phyloP scores from a whole-genome alignment of 2,888 invertebrate genomes.

The Leptinotarsa haldemani region DNA sequence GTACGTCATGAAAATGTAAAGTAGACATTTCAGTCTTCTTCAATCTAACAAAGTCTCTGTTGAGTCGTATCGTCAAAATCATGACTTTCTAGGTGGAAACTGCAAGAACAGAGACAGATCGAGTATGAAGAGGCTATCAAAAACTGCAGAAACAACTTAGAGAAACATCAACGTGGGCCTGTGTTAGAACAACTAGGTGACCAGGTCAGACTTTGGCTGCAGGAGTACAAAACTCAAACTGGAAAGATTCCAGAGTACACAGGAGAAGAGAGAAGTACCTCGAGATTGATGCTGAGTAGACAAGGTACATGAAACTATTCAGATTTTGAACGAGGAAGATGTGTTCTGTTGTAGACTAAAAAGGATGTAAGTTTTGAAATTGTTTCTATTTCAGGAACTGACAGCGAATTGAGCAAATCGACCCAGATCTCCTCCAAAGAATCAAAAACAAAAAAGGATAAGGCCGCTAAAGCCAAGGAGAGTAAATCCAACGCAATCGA shows the following conservation, averaged over 20 bases:
- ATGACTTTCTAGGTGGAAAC: constrained; percentile 61
- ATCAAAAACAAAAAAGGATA: constrained; percentile 80
- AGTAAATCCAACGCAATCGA: constrained; percentile 68
- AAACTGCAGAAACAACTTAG: constrained; percentile 73
- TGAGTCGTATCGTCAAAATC: too few relatives aligned
- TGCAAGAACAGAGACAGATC: constrained; percentile 76
- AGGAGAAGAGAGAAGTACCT: constrained; percentile 91
- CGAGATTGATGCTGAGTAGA: constrained; percentile 83
- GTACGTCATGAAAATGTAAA: too few relatives aligned
- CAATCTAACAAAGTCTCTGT: too few relatives aligned
- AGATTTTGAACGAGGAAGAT: too few relatives aligned
- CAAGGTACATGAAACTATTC: constrained; percentile 68
- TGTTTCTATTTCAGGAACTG: constrained; percentile 69
- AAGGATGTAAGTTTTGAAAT: too few relatives aligned
- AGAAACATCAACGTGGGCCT: constrained; percentile 77
- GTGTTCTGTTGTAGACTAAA: too few relatives aligned
- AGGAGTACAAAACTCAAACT: constrained; percentile 83
- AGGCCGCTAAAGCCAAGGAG: constrained; percentile 75
- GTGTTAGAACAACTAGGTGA: constrained; percentile 89
- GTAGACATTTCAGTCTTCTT: too few relatives aligned
- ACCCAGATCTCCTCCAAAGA: constrained; percentile 82
- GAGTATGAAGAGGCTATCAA: constrained; percentile 78
- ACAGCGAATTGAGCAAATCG: constrained; percentile 83
- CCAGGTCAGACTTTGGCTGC: constrained; percentile 89
- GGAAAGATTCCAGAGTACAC: constrained; percentile 93